Conservation (phyloP, 2,888 invertebrate genomes). For the Eupithecia subfuscata region DNA sequence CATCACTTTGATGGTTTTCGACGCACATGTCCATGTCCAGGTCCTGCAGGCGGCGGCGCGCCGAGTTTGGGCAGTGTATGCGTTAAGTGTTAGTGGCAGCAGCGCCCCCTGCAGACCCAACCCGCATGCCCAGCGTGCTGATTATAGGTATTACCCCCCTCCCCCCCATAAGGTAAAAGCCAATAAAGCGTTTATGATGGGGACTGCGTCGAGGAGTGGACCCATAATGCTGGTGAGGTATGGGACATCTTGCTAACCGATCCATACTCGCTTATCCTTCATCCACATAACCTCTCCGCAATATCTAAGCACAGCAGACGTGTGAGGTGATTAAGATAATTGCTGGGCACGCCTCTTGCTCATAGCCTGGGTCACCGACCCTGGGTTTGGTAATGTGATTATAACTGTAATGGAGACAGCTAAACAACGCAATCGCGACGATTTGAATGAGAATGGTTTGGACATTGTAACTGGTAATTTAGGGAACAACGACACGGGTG, state of each 20-base stretch:
- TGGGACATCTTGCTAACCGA: neutral
- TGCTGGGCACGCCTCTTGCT: conserved; percentile 61
- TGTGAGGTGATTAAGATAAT: conserved; percentile 73
- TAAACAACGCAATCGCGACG: neutral
- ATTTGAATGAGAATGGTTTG: neutral
- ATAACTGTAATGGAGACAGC: conserved; percentile 27
- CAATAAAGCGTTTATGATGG: too few relatives aligned
- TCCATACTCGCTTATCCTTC: conserved; percentile 35
- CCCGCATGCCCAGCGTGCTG: too few relatives aligned
- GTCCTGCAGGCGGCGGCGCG: too few relatives aligned
- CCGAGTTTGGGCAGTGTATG: too few relatives aligned
- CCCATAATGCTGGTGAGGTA: too few relatives aligned
- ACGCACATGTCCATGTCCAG: too few relatives aligned
- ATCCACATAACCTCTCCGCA: conserved; percentile 46
- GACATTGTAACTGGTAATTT: neutral
- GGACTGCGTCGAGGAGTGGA: too few relatives aligned
- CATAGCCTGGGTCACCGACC: conserved; percentile 56
- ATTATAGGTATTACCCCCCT: too few relatives aligned
- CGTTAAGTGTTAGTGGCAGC: too few relatives aligned
- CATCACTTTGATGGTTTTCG: too few relatives aligned
- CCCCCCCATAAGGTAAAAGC: too few relatives aligned
- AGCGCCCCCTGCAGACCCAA: too few relatives aligned
- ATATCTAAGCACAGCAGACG: conserved; percentile 64
- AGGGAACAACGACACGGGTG: neutral
- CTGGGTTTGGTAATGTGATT: conserved; percentile 43